Conservation (phyloP, 1,140 invertebrate species). For the Atta cephalotes region DNA sequence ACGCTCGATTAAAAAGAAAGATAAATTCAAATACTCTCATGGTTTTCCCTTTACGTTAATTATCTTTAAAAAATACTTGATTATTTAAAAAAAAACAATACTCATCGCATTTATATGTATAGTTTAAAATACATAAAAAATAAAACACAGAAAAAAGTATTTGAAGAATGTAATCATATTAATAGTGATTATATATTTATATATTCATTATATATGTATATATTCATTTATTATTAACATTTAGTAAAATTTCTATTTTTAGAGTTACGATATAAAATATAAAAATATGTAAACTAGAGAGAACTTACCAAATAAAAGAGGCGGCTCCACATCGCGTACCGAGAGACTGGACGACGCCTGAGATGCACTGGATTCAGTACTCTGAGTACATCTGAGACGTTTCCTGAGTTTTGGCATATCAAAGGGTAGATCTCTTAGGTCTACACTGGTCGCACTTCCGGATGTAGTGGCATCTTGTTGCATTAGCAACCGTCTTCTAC, state of each 20-base stretch:
- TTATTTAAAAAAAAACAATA: not conserved
- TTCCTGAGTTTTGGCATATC: slow-evolving; percentile 95
- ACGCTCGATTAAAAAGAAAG: slow-evolving; percentile 61
- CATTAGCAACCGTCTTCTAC: slow-evolving; percentile 88
- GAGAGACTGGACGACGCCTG: slow-evolving; percentile 93
- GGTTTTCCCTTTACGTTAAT: slow-evolving; percentile 34
- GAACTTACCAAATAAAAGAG: slow-evolving; percentile 81
- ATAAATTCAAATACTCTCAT: not conserved
- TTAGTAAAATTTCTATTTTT: not conserved
- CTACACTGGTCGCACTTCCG: slow-evolving; percentile 91
- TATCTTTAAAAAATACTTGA: not conserved
- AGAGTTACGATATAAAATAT: not conserved
- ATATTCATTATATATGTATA: too few species aligned
- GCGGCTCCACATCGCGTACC: slow-evolving; percentile 90
- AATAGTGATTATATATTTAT: not conserved
- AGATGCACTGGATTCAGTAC: slow-evolving; percentile 89
- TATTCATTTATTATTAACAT: not conserved
- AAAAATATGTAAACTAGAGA: not conserved
- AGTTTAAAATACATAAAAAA: not conserved
- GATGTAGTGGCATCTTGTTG: slow-evolving; percentile 89
- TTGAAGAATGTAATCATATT: not conserved
- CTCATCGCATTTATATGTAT: not conserved
- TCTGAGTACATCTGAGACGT: slow-evolving; percentile 88
- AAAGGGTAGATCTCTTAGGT: slow-evolving; percentile 93
- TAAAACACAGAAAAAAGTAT: not conserved